Conservation (phyloP, 1,140 invertebrate genomes). For the Bombus superbus region DNA sequence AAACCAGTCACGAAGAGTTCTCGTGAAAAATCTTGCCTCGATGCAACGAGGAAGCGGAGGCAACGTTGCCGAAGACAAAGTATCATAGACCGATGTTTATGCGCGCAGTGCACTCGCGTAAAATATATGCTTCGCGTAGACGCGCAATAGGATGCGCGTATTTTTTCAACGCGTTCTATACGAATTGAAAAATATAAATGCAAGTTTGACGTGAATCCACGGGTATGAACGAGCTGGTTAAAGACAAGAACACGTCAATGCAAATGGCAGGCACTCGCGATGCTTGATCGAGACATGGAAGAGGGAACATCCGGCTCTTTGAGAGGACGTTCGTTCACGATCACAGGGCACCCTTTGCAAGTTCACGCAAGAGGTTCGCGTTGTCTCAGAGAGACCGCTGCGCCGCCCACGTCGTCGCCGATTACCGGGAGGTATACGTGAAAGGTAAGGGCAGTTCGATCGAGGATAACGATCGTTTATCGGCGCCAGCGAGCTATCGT, state of each 20-base stretch:
- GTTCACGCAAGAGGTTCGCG: constrained; percentile 47
- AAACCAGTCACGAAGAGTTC: neutral
- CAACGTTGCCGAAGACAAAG: neutral
- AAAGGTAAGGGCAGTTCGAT: constrained; percentile 41
- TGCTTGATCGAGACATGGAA: neutral
- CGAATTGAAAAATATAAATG: neutral
- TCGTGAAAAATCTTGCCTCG: neutral
- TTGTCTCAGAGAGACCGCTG: constrained; percentile 22
- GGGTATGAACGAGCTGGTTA: neutral
- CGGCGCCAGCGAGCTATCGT: constrained; percentile 45
- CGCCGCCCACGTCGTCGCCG: constrained; percentile 50
- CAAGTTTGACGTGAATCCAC: no score
- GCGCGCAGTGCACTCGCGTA: neutral
- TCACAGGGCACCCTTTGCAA: constrained; percentile 17
- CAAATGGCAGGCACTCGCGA: neutral
- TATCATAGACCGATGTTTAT: neutral
- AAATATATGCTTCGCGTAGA: neutral
- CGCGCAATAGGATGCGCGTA: neutral
- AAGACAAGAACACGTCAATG: no score
- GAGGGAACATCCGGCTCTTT: constrained; percentile 19
- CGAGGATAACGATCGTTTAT: constrained; percentile 53
- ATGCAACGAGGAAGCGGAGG: neutral
- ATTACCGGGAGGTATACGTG: constrained; percentile 45
- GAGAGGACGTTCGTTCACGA: neutral
- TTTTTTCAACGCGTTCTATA: neutral